Evolutionary conservation across 2,113 vertebrate species (phyloP).

Genomic region (Acrocephalus arundinaceus): DNA sequence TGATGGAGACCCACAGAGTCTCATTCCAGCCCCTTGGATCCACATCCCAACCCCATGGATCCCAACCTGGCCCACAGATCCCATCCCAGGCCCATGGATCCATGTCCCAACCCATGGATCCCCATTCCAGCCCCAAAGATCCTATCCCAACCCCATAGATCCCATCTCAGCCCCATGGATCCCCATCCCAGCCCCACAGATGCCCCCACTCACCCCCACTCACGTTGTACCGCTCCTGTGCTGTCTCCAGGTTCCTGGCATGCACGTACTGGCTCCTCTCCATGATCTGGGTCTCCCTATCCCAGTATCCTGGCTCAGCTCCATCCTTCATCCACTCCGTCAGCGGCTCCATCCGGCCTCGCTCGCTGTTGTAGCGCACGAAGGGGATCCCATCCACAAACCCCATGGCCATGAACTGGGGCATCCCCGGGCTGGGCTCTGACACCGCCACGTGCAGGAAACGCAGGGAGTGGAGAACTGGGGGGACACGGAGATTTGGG

Average conservation of each 20-base stretch:
- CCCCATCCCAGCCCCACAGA: neutral
- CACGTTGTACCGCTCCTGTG: fast-evolving
- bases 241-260: fast-evolving
- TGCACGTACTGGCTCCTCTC: fast-evolving
- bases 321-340: neutral
- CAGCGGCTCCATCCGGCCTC: fast-evolving
- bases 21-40: neutral
- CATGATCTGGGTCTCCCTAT: fast-evolving
- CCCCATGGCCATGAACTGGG: fast-evolving
- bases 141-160: neutral
- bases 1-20: neutral
- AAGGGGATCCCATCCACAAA: neutral
- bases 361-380: neutral
- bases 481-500: neutral
- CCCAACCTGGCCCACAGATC: no score
- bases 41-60: neutral
- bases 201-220: neutral
- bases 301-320: neutral
- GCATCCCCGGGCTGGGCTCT: neutral
- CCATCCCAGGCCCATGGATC: neutral
- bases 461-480: neutral
- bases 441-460: fast-evolving
- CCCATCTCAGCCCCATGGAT: neutral
- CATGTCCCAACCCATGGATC: neutral
- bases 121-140: neutral